Conservation (phyloP, 2,797 vertebrate species). For the Pteropus rufus region DNA sequence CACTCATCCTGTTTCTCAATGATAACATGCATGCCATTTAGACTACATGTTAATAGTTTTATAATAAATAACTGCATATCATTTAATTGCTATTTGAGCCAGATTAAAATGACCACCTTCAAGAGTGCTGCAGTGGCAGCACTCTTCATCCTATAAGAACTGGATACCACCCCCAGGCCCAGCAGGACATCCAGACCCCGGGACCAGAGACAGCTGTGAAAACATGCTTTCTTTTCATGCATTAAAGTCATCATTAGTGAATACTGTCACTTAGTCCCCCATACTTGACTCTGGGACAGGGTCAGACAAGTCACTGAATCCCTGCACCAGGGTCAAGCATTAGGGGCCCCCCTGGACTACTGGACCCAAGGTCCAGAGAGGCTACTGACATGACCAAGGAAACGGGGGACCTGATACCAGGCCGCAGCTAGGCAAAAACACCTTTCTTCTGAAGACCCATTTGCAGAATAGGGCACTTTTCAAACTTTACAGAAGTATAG, state of each 20-base stretch:
- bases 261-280: not conserved
- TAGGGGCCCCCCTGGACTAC: not conserved
- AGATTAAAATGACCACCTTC: not conserved
- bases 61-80: not conserved
- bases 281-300: not conserved
- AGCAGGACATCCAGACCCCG: not conserved
- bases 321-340: not conserved
- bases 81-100: too few relatives aligned
- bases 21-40: not conserved
- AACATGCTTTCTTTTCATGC: not conserved
- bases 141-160: not conserved
- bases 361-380: not conserved
- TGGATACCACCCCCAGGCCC: not conserved
- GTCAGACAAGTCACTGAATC: not conserved
- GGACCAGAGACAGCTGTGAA: not conserved
- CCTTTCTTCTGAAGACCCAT: not conserved
- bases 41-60: not conserved
- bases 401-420: not conserved
- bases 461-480: not conserved
- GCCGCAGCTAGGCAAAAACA: not conserved
- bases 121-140: not conserved
- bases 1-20: not conserved
- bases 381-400: not conserved
- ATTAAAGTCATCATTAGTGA: not conserved
- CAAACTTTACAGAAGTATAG: not conserved